Conservation (phyloP, 2,888 invertebrate genomes). For the Xylota sylvarum region DNA sequence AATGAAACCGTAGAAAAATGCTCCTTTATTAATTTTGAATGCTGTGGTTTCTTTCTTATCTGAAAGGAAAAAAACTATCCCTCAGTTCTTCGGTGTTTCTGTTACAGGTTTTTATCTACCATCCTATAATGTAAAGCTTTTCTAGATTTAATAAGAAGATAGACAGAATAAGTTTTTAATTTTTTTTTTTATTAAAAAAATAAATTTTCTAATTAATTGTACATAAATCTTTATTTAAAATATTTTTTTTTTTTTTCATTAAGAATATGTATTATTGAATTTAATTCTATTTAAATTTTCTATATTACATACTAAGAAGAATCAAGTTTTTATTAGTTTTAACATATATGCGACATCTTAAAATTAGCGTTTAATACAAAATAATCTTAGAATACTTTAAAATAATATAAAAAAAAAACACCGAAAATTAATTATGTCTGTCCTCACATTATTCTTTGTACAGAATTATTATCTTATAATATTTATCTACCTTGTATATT, state of each 20-base stretch:
- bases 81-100: too few relatives aligned
- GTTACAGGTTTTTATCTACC: too few relatives aligned
- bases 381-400: too few relatives aligned
- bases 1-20: too few relatives aligned
- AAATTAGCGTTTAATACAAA: neutral
- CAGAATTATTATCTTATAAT: constrained; percentile 27
- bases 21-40: too few relatives aligned
- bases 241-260: too few relatives aligned
- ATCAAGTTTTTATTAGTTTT: neutral
- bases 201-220: constrained; percentile 35
- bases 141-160: too few relatives aligned
- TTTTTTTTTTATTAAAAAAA: constrained; percentile 31
- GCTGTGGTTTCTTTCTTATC: too few relatives aligned
- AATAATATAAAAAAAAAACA: too few relatives aligned
- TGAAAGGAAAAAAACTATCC: too few relatives aligned
- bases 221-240: neutral
- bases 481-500: constrained; percentile 41
- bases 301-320: constrained; percentile 37
- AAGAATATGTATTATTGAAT: constrained; percentile 24
- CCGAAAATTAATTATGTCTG: too few relatives aligned
- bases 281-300: constrained; percentile 49
- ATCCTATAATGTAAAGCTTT: too few relatives aligned
- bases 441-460: neutral
- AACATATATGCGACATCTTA: constrained; percentile 6
- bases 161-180: neutral